Conservation (phyloP, 2,113 vertebrate species). For the Trogon melanurus region DNA sequence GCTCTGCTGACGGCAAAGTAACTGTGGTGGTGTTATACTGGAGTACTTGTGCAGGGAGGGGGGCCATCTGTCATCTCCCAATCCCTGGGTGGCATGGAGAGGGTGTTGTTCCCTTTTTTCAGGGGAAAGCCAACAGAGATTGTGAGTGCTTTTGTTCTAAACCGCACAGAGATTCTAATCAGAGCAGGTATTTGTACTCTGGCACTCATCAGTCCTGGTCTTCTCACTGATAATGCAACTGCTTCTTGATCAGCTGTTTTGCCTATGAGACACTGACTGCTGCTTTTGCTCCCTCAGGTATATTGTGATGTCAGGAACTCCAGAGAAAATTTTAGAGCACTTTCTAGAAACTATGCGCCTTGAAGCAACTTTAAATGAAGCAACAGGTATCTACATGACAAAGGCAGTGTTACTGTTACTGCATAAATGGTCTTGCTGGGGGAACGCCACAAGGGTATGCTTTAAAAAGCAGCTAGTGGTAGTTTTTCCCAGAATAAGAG, state of each 20-base stretch:
- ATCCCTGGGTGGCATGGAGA: neutral
- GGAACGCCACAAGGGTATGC: neutral
- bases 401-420: neutral
- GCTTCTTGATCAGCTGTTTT: neutral
- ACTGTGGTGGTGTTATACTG: neutral
- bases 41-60: neutral
- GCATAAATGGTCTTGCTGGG: neutral
- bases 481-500: neutral
- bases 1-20: neutral
- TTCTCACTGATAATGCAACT: neutral
- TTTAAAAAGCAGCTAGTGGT: neutral
- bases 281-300: slow-evolving; percentile 81
- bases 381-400: slow-evolving; percentile 73
- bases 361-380: slow-evolving; percentile 88
- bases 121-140: neutral
- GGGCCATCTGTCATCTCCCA: neutral
- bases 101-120: neutral
- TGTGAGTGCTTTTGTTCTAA: neutral
- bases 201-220: neutral
- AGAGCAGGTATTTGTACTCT: neutral
- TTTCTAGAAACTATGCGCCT: slow-evolving; percentile 95
- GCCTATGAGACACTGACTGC: slow-evolving; percentile 26
- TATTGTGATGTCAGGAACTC: slow-evolving; percentile 96
- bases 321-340: slow-evolving; percentile 98
- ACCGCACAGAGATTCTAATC: neutral